A percentile compares a stretch with the other conserved stretches of the same genome.
Conservation (phyloP, 2,113 vertebrate species). For the Potamarius usumacintae region DNA sequence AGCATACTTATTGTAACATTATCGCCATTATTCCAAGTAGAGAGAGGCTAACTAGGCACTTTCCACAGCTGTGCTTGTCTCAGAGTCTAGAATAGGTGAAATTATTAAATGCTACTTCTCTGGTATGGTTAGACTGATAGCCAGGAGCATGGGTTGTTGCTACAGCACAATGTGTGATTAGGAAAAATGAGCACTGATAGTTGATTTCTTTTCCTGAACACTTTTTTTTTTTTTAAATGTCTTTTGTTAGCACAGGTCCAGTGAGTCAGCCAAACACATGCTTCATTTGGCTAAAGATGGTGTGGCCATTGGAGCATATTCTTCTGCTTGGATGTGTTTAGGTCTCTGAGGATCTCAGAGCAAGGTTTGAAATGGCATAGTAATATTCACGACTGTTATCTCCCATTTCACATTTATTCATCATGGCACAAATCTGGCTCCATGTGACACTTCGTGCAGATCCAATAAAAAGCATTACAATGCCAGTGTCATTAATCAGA, state of each 20-base stretch:
- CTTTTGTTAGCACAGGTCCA: background rate
- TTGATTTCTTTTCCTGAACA: background rate
- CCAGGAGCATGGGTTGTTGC: background rate
- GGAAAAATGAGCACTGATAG: too few species aligned
- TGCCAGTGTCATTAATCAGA: constrained; percentile 63
- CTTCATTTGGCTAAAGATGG: constrained; percentile 6
- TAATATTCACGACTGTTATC: background rate
- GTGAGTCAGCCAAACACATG: background rate
- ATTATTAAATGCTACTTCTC: constrained; percentile 4
- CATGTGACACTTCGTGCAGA: constrained; percentile 7
- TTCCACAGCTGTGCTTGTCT: constrained; percentile 40
- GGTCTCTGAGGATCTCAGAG: background rate
- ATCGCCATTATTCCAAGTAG: background rate
- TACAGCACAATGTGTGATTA: background rate
- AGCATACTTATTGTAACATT: background rate
- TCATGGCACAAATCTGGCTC: constrained; percentile 8
- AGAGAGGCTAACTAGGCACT: background rate
- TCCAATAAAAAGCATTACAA: constrained; percentile 57
- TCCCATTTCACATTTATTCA: constrained; percentile 18
- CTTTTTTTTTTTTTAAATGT: background rate
- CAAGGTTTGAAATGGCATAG: background rate
- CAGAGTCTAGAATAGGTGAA: constrained; percentile 12
- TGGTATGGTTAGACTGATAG: background rate
- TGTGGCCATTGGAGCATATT: background rate
- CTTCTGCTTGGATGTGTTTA: constrained; percentile 10